Evolutionary conservation across 1,140 invertebrate species (phyloP).

Genomic region (Anadara kagoshimensis): DNA sequence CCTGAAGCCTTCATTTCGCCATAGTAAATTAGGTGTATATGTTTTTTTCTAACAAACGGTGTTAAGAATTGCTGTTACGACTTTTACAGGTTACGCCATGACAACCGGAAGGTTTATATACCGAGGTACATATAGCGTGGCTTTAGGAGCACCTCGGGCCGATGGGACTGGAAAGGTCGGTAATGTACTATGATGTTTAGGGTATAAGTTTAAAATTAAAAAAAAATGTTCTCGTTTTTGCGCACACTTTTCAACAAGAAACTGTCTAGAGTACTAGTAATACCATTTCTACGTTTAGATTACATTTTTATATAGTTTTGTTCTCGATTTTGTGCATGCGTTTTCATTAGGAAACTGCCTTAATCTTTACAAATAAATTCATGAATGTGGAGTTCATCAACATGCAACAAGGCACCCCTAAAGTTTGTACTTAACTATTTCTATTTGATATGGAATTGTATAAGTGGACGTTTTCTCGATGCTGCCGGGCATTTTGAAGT

Average conservation of each 20-base stretch:
- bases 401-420: too few relatives aligned
- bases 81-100: conserved; percentile 9
- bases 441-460: too few relatives aligned
- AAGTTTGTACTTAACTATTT: too few relatives aligned
- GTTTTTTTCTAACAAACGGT: too few relatives aligned
- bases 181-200: not conserved
- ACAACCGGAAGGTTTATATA: conserved; percentile 21
- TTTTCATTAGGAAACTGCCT: not conserved
- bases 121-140: conserved; percentile 11
- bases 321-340: not conserved
- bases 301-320: not conserved
- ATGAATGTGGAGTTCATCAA: too few relatives aligned
- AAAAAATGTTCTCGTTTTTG: not conserved
- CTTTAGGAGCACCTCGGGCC: conserved; percentile 16
- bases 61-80: too few relatives aligned
- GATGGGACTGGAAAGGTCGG: conserved; percentile 15
- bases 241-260: not conserved
- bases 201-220: not conserved
- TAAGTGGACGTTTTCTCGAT: too few relatives aligned
- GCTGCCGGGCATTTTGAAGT: too few relatives aligned
- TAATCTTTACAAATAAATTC: not conserved
- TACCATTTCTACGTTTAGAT: not conserved
- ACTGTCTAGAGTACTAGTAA: not conserved
- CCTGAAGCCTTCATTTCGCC: too few relatives aligned
- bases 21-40: too few relatives aligned